Evolutionary conservation across 2,797 vertebrate genomes (phyloP), one percentile per base, ranked within the genome.

Genomic region (Salmo trutta): DNA sequence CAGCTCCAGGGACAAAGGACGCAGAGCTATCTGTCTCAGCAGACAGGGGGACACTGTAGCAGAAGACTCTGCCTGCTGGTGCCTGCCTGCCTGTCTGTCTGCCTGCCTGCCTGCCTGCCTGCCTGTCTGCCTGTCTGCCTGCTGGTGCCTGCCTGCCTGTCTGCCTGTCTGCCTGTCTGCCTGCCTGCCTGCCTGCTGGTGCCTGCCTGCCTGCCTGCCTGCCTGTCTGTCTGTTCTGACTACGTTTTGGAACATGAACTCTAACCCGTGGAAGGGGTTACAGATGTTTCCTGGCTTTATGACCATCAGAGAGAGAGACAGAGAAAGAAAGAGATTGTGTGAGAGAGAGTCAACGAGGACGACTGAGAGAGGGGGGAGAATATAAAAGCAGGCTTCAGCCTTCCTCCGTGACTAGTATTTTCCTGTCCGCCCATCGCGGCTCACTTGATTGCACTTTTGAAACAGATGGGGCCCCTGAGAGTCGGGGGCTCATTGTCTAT

Each of bases 241-340:
- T 27, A 12, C 21, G 71, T 73, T 53, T 1, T 54, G 54, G 68
- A 82, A 79, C 77, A 77, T 75, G 76, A 29, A 4, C 64, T 80
- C 76, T 77, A 79, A 65, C 71, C 79, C 47, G n/a, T 77, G 66
- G 78, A 85, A 36, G 69, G 75, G 74, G 67, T 84, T 83, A 83
- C 86, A 88, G 83, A 86, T 88, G 84, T 88, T 90, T 88, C 85
- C 86, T 85, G 86, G 83, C 82, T 84, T 81, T 76, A 6, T 19
- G 56, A 59, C 56, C 56, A 59, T 21, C 56, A 21, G 65, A 47
- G 68, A 21, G 68, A 70, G 68, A n/a, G 68, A 70, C 33, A 21
- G 68, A 47, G 33, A 16, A 14, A 21, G 68, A 27, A 36, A 31
- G 17, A 27, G 33, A 27, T 8, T 3, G 41, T 6, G 67, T 70